Percentiles rank a stretch among this genome's conserved stretches.
Evolutionary conservation across 2,797 vertebrate genomes (phyloP).

Genomic region (Tenualosa ilisha): DNA sequence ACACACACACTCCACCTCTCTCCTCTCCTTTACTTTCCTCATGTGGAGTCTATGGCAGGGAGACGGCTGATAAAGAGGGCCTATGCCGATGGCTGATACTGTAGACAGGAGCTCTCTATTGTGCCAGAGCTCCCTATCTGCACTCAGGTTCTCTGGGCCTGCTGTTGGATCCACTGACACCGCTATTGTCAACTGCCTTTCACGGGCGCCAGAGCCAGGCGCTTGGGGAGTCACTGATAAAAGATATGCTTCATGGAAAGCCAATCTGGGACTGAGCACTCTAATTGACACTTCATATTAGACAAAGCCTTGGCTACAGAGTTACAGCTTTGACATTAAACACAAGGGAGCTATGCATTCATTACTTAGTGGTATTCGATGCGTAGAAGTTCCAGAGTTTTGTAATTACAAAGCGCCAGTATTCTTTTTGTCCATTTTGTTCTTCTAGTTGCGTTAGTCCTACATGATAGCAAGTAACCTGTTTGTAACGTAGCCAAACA

Average conservation of each 20-base stretch:
- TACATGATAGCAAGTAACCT: background rate
- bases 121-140: background rate
- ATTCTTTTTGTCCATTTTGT: background rate
- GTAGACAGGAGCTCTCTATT: background rate
- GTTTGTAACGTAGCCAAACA: background rate
- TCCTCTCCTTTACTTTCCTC: background rate
- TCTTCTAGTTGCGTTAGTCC: background rate
- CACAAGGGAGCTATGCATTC: background rate
- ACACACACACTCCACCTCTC: background rate
- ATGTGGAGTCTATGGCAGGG: background rate
- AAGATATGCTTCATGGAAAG: background rate
- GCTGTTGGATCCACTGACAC: background rate
- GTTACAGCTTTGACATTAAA: background rate
- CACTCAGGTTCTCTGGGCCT: background rate
- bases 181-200: background rate
- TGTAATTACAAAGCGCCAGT: background rate
- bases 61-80: slow-evolving; percentile 10
- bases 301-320: background rate
- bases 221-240: too few species aligned
- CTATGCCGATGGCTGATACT: background rate
- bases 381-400: background rate
- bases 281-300: background rate
- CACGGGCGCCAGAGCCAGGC: background rate
- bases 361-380: background rate
- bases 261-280: background rate